Evolutionary conservation across 2,797 vertebrate genomes (phyloP), one percentile per base, ranked within the genome.

Genomic region (Miichthys miiuy): DNA sequence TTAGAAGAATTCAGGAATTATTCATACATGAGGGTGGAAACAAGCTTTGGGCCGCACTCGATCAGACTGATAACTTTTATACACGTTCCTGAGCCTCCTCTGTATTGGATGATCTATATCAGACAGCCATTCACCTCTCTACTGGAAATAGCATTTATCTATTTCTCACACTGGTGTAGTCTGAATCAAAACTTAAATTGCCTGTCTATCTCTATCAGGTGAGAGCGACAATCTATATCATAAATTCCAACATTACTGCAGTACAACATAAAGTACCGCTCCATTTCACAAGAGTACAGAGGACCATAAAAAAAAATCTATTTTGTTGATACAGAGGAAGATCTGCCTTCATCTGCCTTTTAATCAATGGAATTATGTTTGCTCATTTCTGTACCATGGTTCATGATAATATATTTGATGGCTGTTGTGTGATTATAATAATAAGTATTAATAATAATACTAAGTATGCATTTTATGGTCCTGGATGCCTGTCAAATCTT

Each of bases 101-200:
- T 77, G 71, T 84, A 77, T 75, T 68, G 21, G 72, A 77, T 70
- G 87, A 91, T 92, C 75, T 62, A 30, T 87, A 88, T 88, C 82
- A 74, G 64, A 70, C 60, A 68, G 54, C 18, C 23, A 25, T 56
- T 89, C 72, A 74, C 78, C 85, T 82, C 74, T 85, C 51, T 41
- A 51, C 50, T 44, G 76, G 57, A 75, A 77, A 62, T n/a, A 68
- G 79, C 69, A 69, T 88, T 90, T 83, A 89, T 90, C 86, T 85
- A 20, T 72, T 81, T 76, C 81, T 89, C 68, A 50, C 65, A 44
- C 44, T 0, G 65, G 75, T 72, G 72, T 61, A 67, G 79, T 67
- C 74, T 72, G 42, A 80, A 60, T 41, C 56, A 47, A 83, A 83
- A 82, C 76, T 68, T 77, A 90, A 89, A 91, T 83, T 72, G 75